phyloP scores from a whole-genome alignment of 2,888 invertebrate species.

The Mesorhabditis belari region DNA sequence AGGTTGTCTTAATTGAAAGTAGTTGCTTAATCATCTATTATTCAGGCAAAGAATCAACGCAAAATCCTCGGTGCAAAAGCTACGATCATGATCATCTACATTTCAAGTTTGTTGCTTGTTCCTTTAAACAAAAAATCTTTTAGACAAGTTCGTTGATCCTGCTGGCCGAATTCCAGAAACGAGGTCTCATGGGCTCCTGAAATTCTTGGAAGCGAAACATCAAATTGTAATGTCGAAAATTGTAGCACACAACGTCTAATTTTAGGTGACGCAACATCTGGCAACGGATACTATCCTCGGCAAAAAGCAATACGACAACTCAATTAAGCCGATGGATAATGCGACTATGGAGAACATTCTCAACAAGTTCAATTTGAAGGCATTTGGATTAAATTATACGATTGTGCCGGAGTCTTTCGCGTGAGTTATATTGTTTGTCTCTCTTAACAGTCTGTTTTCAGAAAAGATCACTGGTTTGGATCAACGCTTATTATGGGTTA shows the following conservation, averaged over 20 bases:
- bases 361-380: neutral
- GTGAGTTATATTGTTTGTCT: neutral
- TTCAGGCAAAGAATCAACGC: no score
- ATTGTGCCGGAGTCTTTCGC: neutral
- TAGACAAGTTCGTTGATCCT: neutral
- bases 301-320: neutral
- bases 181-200: neutral
- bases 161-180: neutral
- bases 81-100: no score
- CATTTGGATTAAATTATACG: neutral
- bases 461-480: neutral
- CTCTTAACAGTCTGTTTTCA: neutral
- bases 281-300: neutral
- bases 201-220: neutral
- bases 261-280: neutral
- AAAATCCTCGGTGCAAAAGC: no score
- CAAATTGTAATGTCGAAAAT: no score
- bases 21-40: no score
- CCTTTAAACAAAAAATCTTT: no score
- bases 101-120: no score
- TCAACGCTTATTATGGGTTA: neutral
- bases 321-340: neutral
- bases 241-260: no score
- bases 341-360: neutral
- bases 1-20: no score